Evolutionary conservation across 2,797 vertebrate genomes (phyloP), one percentile per base, ranked within the genome.

Genomic region (Pelochelys cantorii): DNA sequence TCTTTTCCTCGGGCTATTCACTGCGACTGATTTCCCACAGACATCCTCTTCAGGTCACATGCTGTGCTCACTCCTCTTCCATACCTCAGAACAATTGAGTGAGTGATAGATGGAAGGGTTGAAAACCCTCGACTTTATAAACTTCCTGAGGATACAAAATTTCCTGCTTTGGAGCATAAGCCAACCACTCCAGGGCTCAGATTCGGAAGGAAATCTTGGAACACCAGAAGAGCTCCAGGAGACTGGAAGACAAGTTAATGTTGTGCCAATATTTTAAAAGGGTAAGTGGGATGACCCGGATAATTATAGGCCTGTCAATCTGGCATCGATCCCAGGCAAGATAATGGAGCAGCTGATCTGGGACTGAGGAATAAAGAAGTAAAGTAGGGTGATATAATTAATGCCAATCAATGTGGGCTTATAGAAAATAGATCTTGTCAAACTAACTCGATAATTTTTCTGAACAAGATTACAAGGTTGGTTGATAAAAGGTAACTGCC

Each of bases 21-120:
- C 57, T 15, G 85, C 55, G 90, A 81, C 84, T 90, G 56, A 85
- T 96, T 92, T 95, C 92, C 80, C 77, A 79, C 77, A 71, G 89
- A 93, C 60, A 62, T 42, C 25, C 5, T 88, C 81, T 87, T 92
- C 83, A 79, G 83, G 90, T 89, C 81, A 74, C 91, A 87, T 53
- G 81, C 37, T 0, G 31, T 71, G 74, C 84, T 94, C 87, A 91
- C 84, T 84, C 65, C 78, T 93, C 86, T 85, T 79, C 83, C 83
- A 37, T 87, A 95, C 91, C 88, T 88, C 25, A 52, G 84, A 87
- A 92, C 92, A 90, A 88, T 23, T 0, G 3, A 71, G 42, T 25
- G 79, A 92, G 48, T 3, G 10, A 92, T 81, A 88, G 71, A 52
- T 52, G 84, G 85, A 13, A 83, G 7, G 85, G 78, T 52, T 89